Evolutionary conservation across 2,797 vertebrate genomes (phyloP), one percentile per base, ranked within the genome.

Genomic region (Pseudomugil tenellus): DNA sequence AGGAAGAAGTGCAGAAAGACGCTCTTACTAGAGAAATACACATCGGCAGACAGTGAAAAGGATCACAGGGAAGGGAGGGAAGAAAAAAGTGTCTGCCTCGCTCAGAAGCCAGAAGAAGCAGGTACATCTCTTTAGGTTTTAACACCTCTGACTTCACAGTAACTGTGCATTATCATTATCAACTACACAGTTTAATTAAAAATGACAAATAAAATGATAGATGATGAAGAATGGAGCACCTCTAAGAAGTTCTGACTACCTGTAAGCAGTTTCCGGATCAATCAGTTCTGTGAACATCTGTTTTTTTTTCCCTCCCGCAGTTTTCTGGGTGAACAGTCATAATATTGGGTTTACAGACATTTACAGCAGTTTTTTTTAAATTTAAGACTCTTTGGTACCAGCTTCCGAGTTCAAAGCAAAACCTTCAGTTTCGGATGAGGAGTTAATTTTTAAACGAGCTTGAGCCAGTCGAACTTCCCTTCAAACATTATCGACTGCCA

Each of bases 371-470:
- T 63, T 46, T 62, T n/a, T n/a, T n/a, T n/a, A n/a, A 54, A 78
- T 37, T 74, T 60, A 49, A 76, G 41, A 60, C 59, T 35, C 21
- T 65, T 58, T 43, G 63, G 66, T 63, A 55, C 53, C 62, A 66
- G 23, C 55, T 37, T 55, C 74, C 66, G 55, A 70, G 51, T 67
- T 80, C 6, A 76, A 67, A 81, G 53, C 63, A 31, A 19, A 71
- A 54, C 63, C 67, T 72, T 80, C n/a, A 23, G 28, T 39, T 31
- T 29, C 51, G 21, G 63, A 53, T 51, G 59, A 76, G 55, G 32
- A 54, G 65, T 72, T 60, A 25, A 71, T 72, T 78, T 69, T 85
- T 76, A 74, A 79, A 77, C 75, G 35, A 58, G 58, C 46, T 63
- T 2, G 57, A 63, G 58, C 51, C 46, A 58, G 63, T 64, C 12